Conservation (phyloP, 2,797 vertebrate genomes). For the Myotis findleyi region DNA sequence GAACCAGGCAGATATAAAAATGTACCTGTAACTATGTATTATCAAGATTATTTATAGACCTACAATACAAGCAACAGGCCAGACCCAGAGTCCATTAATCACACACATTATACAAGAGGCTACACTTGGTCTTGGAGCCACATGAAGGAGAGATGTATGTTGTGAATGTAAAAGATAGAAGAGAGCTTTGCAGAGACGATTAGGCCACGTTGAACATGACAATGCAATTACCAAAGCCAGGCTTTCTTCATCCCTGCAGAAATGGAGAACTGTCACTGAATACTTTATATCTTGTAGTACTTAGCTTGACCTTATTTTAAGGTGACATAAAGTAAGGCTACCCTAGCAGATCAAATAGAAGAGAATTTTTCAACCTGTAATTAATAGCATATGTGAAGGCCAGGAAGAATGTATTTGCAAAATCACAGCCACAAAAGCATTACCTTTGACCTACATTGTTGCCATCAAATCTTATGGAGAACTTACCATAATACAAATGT, state of each 20-base stretch:
- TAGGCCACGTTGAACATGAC: not conserved
- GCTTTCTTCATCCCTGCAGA: not conserved
- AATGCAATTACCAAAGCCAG: conserved; percentile 61
- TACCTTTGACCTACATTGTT: not conserved
- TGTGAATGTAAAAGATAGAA: conserved; percentile 9
- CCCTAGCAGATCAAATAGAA: not conserved
- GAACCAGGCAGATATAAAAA: conserved; percentile 73
- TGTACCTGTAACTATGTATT: conserved; percentile 56
- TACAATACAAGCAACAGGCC: conserved; percentile 41
- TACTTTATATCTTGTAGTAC: not conserved
- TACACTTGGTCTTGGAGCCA: conserved; percentile 42
- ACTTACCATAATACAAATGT: not conserved
- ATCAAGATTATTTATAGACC: conserved; percentile 72
- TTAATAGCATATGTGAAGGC: conserved; percentile 7
- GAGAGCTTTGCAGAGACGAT: conserved; percentile 29
- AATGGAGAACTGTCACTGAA: not conserved
- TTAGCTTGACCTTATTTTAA: conserved; percentile 59
- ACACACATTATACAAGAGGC: conserved; percentile 67
- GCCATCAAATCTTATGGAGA: not conserved
- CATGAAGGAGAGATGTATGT: not conserved
- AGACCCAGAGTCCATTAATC: conserved; percentile 58
- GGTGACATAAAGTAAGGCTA: conserved; percentile 33
- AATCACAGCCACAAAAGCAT: not conserved
- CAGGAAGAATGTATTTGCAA: conserved; percentile 27
- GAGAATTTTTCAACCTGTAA: conserved; percentile 26